A percentile compares a stretch with the other conserved stretches of the same genome.
phyloP scores from a whole-genome alignment of 2,113 vertebrate genomes.

The Labrus mixtus region DNA sequence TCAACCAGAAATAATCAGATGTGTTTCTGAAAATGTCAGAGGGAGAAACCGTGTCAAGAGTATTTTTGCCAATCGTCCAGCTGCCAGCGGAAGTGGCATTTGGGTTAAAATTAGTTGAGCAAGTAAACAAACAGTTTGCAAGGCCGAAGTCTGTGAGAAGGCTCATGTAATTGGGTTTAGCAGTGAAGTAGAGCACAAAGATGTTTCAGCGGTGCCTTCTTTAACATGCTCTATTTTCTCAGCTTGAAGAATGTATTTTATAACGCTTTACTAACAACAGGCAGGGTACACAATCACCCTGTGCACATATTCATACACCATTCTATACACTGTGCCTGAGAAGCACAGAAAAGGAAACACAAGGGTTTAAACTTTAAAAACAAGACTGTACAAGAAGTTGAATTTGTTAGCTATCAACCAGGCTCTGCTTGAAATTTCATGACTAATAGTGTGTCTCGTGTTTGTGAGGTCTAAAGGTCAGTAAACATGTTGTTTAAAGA shows the following conservation, averaged over 20 bases:
- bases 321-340: neutral
- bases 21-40: neutral
- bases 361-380: too few relatives aligned
- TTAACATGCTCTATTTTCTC: neutral
- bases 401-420: too few relatives aligned
- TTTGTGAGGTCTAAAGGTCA: neutral
- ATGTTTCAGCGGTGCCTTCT: neutral
- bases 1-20: constrained; percentile 6
- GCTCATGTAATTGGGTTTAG: neutral
- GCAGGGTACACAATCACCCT: too few relatives aligned
- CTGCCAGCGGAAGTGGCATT: neutral
- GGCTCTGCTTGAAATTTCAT: too few relatives aligned
- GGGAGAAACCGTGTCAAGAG: neutral
- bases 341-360: neutral
- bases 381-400: too few relatives aligned
- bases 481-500: neutral
- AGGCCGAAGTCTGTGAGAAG: neutral
- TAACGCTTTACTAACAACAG: neutral
- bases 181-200: neutral
- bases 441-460: too few relatives aligned
- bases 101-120: neutral
- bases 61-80: neutral
- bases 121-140: neutral
- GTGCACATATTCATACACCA: too few relatives aligned
- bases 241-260: neutral